Conservation (phyloP, 2,797 vertebrate genomes). For the Delichon dasypus region DNA sequence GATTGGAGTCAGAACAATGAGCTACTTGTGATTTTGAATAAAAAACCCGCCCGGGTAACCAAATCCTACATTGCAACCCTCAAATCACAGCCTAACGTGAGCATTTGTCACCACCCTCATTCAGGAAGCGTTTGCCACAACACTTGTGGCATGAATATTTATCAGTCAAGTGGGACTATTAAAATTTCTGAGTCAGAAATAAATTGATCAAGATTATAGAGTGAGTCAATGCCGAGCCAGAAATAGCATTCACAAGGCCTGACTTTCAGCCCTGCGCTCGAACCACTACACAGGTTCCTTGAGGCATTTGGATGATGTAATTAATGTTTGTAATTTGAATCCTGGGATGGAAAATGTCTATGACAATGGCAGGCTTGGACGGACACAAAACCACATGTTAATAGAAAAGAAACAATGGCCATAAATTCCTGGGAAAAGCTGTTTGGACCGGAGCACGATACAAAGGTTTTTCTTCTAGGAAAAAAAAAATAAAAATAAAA, state of each 20-base stretch:
- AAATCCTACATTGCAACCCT: background rate
- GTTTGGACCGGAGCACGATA: background rate
- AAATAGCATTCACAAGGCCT: constrained; percentile 59
- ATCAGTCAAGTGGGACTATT: constrained; percentile 55
- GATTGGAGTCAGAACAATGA: background rate
- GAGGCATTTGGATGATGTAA: background rate
- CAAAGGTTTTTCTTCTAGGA: background rate
- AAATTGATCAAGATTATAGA: constrained; percentile 59
- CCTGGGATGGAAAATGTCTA: background rate
- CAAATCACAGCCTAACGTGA: background rate
- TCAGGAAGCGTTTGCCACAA: constrained; percentile 26
- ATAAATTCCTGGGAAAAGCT: background rate
- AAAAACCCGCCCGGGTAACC: background rate
- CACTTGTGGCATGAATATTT: constrained; percentile 46
- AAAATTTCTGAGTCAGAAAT: constrained; percentile 58
- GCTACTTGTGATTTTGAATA: background rate
- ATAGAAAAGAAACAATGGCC: background rate
- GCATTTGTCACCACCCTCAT: constrained; percentile 20
- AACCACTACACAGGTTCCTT: constrained; percentile 11
- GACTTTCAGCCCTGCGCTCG: constrained; percentile 9
- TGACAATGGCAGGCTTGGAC: constrained; percentile 8
- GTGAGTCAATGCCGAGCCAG: constrained; percentile 45
- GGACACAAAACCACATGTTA: background rate
- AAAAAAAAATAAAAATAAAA: background rate
- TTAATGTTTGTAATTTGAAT: background rate